Evolutionary conservation across 2,888 invertebrate genomes (phyloP).

Genomic region (Eucera pruinosa): DNA sequence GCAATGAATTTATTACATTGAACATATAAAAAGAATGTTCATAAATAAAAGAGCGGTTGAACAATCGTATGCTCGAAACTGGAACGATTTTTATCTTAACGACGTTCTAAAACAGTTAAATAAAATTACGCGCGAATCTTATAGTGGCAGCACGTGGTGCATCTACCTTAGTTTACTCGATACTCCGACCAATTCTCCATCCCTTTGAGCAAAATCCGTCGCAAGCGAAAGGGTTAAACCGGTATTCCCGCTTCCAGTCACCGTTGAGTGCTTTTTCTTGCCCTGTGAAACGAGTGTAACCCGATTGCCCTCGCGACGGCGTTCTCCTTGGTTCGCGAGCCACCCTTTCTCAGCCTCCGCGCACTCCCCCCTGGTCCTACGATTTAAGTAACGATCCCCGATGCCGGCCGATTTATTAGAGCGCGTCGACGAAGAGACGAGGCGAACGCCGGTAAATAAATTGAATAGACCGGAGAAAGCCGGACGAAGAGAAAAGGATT

Average conservation of each 20-base stretch:
- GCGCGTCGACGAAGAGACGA: conserved; percentile 22
- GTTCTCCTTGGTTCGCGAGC: conserved; percentile 46
- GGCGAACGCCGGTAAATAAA: conserved; percentile 30
- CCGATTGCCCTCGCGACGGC: not conserved
- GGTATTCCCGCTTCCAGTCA: conserved; percentile 13
- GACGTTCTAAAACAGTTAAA: too few relatives aligned
- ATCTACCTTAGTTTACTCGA: too few relatives aligned
- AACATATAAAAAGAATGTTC: too few relatives aligned
- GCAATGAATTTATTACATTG: too few relatives aligned
- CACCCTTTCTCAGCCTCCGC: conserved; percentile 8
- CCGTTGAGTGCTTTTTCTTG: conserved; percentile 63
- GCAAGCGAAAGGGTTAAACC: too few relatives aligned
- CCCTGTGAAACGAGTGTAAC: conserved; percentile 9
- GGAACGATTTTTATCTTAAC: too few relatives aligned
- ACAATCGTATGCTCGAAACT: too few relatives aligned
- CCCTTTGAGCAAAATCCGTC: too few relatives aligned
- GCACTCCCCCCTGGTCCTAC: not conserved
- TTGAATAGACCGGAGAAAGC: conserved; percentile 22
- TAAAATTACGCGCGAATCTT: too few relatives aligned
- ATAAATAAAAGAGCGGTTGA: too few relatives aligned
- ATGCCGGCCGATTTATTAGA: conserved; percentile 45
- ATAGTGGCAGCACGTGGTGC: too few relatives aligned
- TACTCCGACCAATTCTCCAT: too few relatives aligned
- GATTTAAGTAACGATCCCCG: conserved; percentile 44
- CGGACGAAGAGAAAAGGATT: conserved; percentile 4